A percentile compares a stretch with the other conserved stretches of the same genome.
Conservation (phyloP, 2,888 invertebrate genomes). For the Malachius bipustulatus region DNA sequence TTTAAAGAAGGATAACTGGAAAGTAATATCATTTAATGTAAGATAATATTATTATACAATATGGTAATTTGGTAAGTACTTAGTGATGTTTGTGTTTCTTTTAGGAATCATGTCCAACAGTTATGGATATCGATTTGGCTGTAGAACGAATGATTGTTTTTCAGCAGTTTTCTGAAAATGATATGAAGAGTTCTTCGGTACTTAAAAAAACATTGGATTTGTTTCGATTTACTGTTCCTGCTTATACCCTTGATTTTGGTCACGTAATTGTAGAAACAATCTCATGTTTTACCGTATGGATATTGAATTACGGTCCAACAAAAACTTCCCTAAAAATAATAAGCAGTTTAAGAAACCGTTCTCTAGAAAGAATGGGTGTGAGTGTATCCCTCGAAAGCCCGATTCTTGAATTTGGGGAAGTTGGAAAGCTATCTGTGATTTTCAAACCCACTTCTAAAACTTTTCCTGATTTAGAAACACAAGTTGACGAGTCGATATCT, state of each 20-base stretch:
- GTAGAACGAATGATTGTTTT: too few species aligned
- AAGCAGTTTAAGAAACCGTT: slow-evolving; percentile 2
- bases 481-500: background rate
- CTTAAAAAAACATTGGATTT: too few species aligned
- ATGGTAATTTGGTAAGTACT: too few species aligned
- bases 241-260: background rate
- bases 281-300: background rate
- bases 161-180: too few species aligned
- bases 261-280: background rate
- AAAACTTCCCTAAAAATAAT: background rate
- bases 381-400: background rate
- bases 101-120: too few species aligned
- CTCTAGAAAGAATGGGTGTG: background rate
- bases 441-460: slow-evolving; percentile 1
- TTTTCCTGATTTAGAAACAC: background rate
- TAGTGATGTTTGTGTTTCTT: too few species aligned
- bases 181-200: too few species aligned
- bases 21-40: background rate
- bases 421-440: background rate
- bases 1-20: slow-evolving; percentile 1
- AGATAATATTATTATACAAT: too few species aligned
- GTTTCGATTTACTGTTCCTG: too few species aligned
- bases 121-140: too few species aligned
- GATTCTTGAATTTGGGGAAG: background rate
- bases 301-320: background rate